Evolutionary conservation across 2,888 invertebrate species (phyloP), one percentile per base, ranked within the genome.

Genomic region (Dendrolimus pini): DNA sequence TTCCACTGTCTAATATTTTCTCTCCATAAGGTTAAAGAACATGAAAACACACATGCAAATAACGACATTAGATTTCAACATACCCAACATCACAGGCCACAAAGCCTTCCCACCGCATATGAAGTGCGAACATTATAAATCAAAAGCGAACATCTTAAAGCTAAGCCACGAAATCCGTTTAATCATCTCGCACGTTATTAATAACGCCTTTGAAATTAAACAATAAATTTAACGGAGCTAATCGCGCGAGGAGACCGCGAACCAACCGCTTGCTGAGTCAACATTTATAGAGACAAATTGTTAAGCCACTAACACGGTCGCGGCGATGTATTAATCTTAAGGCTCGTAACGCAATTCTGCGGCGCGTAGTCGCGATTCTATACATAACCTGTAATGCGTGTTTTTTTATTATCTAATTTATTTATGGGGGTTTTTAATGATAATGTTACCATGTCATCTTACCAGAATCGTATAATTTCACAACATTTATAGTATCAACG

Each of bases 251-350:
- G 80, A 74, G 80, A 80, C 87, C 86, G 80, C 85, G 78, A 77
- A 71, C 75, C 73, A 77, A 75, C 75, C 79, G 75, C 69, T 80
- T 78, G 88, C 89, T 89, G 89, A 90, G 83, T 89, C 89, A 89
- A 89, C 90, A 83, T 90, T 90, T 90, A 90, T 90, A 89, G 87
- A 89, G 89, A 90, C 90, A 90, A 90, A 90, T 90, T 88, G 89
- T 89, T 83, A 84, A 83, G 79, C 82, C 82, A 88, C 83, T 84
- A 85, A 82, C 84, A 80, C 77, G 78, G 80, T 78, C 83, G 81
- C 82, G 74, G 74, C 79, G 85, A 89, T 82, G 82, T 89, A 89
- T 90, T 90, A 90, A 89, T 90, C 89, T 89, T 85, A 70, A 74
- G 77, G 68, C 69, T 67, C 75, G 77, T 78, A 80, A 12, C 47